Evolutionary conservation across 2,113 vertebrate species (phyloP).

Genomic region (Hypomesus transpacificus): DNA sequence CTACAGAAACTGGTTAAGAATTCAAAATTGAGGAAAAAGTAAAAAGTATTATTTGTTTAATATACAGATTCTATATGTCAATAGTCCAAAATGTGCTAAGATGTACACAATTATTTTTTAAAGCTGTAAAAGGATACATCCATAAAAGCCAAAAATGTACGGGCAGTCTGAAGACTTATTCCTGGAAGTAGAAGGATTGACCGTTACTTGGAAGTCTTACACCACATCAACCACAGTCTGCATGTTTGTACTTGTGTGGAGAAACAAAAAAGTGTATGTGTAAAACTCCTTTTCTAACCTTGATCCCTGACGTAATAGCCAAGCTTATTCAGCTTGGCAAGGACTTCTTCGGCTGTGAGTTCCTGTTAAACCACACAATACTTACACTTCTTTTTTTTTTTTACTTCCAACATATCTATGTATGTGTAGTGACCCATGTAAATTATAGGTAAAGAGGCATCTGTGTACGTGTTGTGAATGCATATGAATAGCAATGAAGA

Average conservation of each 20-base stretch:
- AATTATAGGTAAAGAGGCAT: no score
- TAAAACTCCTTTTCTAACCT: slow-evolving; percentile 41
- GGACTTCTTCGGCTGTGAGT: slow-evolving; percentile 36
- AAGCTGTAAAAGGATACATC: slow-evolving; percentile 61
- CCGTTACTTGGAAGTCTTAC: neutral
- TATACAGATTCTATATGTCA: neutral
- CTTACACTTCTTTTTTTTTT: no score
- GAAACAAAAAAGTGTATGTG: neutral
- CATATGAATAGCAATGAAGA: neutral
- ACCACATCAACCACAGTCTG: neutral
- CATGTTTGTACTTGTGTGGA: neutral
- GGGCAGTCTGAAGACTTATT: slow-evolving; percentile 55
- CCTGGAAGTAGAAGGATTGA: slow-evolving; percentile 28
- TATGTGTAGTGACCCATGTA: no score
- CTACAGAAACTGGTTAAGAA: slow-evolving; percentile 46
- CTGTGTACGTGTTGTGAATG: no score
- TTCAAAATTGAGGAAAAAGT: neutral
- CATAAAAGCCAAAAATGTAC: slow-evolving; percentile 46
- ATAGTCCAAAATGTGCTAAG: neutral
- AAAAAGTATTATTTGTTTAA: neutral
- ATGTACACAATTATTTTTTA: neutral
- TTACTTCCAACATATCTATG: no score
- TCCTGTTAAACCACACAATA: slow-evolving; percentile 25
- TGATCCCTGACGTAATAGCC: slow-evolving; percentile 53
- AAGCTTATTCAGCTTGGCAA: slow-evolving; percentile 41